Conservation (phyloP, 2,797 vertebrate genomes). For the Neosilurus hyrtlii region DNA sequence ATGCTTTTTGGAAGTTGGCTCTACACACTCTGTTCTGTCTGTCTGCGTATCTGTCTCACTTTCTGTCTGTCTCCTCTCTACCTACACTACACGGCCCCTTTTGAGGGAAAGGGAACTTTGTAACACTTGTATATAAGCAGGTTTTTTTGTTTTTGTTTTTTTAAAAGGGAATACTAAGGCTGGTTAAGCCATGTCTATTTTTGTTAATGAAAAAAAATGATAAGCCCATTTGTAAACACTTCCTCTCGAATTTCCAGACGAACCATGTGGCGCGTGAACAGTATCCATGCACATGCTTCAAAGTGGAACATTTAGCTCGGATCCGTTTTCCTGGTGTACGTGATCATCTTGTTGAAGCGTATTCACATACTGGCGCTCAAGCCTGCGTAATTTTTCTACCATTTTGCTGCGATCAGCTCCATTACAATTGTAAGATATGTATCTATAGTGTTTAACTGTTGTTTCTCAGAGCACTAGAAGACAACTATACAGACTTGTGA, state of each 20-base stretch:
- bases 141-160: constrained; percentile 73
- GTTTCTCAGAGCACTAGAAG: constrained; percentile 35
- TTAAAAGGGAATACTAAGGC: constrained; percentile 79
- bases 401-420: constrained; percentile 58
- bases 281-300: constrained; percentile 50
- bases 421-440: constrained; percentile 63
- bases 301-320: constrained; percentile 72
- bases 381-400: constrained; percentile 57
- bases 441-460: constrained; percentile 53
- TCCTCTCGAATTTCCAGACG: constrained; percentile 44
- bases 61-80: constrained; percentile 58
- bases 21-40: constrained; percentile 4
- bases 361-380: constrained; percentile 60
- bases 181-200: constrained; percentile 82
- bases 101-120: constrained; percentile 67
- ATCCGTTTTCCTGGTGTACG: constrained; percentile 64
- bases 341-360: constrained; percentile 64
- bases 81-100: constrained; percentile 66
- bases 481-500: constrained; percentile 37
- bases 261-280: constrained; percentile 36
- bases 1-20: constrained; percentile 34
- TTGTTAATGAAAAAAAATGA: constrained; percentile 73
- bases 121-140: constrained; percentile 73
- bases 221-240: constrained; percentile 44
- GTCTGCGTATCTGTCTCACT: not conserved